Percentiles rank a stretch among this genome's conserved stretches.
Conservation (phyloP, 2,797 vertebrate species). For the Acanthis flammea region DNA sequence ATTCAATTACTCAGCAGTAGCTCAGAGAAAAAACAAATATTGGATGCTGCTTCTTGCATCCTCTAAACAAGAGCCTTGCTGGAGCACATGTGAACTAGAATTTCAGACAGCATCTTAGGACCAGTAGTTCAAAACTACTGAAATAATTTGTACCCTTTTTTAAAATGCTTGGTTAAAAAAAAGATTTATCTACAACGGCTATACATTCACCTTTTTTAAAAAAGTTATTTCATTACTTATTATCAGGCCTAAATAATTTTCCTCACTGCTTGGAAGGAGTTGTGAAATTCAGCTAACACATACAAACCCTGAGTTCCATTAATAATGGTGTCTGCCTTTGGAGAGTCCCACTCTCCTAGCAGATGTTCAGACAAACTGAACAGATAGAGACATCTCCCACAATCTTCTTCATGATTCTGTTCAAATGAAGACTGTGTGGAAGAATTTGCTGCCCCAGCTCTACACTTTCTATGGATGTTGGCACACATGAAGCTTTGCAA, state of each 20-base stretch:
- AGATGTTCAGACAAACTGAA: not conserved
- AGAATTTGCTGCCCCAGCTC: not conserved
- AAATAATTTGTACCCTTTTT: not conserved
- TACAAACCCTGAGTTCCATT: not conserved
- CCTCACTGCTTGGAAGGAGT: not conserved
- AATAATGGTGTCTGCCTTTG: not conserved
- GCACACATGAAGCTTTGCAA: not conserved
- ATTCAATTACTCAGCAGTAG: constrained; percentile 52
- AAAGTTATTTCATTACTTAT: not conserved
- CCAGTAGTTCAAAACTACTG: not conserved
- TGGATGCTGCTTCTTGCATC: not conserved
- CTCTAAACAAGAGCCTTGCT: not conserved
- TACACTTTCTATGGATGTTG: not conserved
- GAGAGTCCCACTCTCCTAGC: not conserved
- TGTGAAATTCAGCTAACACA: not conserved
- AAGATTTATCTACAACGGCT: not conserved
- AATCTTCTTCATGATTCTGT: not conserved
- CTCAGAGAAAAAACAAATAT: constrained; percentile 26
- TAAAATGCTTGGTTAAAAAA: not conserved
- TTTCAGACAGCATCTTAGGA: not conserved
- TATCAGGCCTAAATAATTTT: not conserved
- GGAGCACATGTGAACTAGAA: not conserved
- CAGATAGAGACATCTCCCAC: not conserved
- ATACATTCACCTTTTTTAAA: not conserved
- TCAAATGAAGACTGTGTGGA: not conserved